Conservation (phyloP, 64 coral and sea anemone species). For the Anthopleura sola region DNA sequence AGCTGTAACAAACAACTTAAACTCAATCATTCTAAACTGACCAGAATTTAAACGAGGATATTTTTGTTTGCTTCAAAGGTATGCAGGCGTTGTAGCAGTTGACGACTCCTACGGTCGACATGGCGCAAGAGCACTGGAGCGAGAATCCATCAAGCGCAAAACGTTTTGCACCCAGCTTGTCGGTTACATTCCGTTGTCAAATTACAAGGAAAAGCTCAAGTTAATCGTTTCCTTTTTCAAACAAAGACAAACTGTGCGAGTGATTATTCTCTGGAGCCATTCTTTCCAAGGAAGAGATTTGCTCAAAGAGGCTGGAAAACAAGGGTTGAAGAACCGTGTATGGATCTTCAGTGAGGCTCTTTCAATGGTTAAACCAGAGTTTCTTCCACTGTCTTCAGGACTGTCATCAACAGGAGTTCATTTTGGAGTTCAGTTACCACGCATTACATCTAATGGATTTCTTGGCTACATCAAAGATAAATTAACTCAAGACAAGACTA, state of each 20-base stretch:
- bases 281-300: slow-evolving; percentile 4
- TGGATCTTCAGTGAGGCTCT: slow-evolving; percentile 51
- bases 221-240: slow-evolving; percentile 22
- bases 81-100: slow-evolving; percentile 2
- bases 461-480: neutral
- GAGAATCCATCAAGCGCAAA: slow-evolving; percentile 16
- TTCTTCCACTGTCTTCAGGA: neutral
- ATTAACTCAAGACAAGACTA: slow-evolving; percentile 6
- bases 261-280: slow-evolving; percentile 25
- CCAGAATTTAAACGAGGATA: neutral
- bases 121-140: slow-evolving; percentile 17
- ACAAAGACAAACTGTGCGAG: slow-evolving; percentile 7
- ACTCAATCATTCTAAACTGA: neutral
- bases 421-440: slow-evolving; percentile 16
- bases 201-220: slow-evolving; percentile 16
- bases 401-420: neutral
- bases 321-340: slow-evolving; percentile 7
- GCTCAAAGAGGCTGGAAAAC: slow-evolving; percentile 12
- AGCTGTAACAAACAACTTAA: too few species aligned
- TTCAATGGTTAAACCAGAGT: slow-evolving; percentile 18
- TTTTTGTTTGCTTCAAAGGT: neutral
- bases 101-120: slow-evolving; percentile 42
- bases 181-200: slow-evolving; percentile 19
- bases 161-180: slow-evolving; percentile 21
- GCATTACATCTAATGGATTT: neutral